phyloP scores from a whole-genome alignment of 2,888 invertebrate genomes.

The Nemotelus pantherinus region DNA sequence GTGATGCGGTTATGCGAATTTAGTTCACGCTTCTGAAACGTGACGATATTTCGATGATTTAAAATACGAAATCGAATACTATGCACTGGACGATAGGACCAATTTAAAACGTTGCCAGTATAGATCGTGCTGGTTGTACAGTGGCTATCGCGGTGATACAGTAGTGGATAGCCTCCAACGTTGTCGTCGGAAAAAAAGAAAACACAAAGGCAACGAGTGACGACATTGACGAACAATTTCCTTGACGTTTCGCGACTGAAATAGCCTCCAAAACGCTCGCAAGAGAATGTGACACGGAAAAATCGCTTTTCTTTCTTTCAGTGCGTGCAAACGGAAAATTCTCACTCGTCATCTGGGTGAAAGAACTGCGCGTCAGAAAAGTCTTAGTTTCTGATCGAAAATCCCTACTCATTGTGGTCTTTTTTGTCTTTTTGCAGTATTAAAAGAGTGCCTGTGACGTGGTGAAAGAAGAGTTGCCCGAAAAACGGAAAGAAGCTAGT shows the following conservation, averaged over 20 bases:
- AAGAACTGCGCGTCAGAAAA: constrained; percentile 29
- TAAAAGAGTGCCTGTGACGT: constrained; percentile 21
- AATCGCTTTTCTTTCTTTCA: constrained; percentile 43
- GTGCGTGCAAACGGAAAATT: constrained; percentile 33
- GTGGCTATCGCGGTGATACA: no score
- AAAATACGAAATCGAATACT: no score
- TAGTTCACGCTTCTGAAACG: neutral
- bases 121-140: no score
- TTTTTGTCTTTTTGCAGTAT: constrained; percentile 27
- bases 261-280: constrained; percentile 45
- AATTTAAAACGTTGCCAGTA: no score
- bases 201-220: constrained; percentile 34
- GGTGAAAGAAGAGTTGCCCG: neutral
- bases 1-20: neutral
- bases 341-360: constrained; percentile 35
- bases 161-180: neutral
- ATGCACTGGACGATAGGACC: no score
- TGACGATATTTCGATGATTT: neutral
- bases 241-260: constrained; percentile 49
- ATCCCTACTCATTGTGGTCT: constrained; percentile 23
- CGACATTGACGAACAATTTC: constrained; percentile 44
- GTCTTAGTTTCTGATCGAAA: neutral
- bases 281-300: neutral
- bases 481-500: neutral
- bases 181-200: constrained; percentile 15